Evolutionary conservation across 35 echinoderm and acorn worm genomes (phyloP), one percentile per base, ranked within the genome.

Genomic region (Chiridota heheva): DNA sequence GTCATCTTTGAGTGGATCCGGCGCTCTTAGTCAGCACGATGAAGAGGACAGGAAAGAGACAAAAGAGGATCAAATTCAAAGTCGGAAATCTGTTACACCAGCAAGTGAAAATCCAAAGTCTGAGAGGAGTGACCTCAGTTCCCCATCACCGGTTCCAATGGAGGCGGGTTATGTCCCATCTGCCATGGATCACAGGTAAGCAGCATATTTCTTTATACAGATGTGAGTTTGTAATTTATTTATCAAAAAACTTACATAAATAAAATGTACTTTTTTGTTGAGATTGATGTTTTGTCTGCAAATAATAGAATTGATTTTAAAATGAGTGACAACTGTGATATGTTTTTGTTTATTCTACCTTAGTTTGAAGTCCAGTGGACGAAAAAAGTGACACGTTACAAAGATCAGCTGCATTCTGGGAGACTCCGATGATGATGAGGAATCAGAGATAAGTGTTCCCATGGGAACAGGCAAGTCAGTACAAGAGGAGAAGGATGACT

Each of bases 391-490:
- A 93, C 59, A 61, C 79, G 22, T 35, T 88, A 42, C 86, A 96
- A 48, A 58, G 87, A 29, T 90, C 92, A 42, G 88, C 92, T 56
- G 86, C 92, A 22, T 96, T 96, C 58, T 96, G 92, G 92, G 92
- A 82, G 92, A 90, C 29, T 96, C 92, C 15, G 92, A 96, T 53
- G 92, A 96, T 35, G 78, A 81, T 28, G 42, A 63, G 2, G 90
- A 93, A 49, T 96, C 92, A 4, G 92, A 93, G 79, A 93, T 96
- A 87, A 82, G 81, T 34, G 92, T 89, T 80, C 87, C 86, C 82
- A 90, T 90, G 82, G 92, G 92, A 70, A 93, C 90, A 81, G 91
- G 86, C 70, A 82, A 44, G n/a, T n/a, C n/a, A 2, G 25, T 62
- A 27, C 87, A 90, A 41, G 92, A 90, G 29, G 82, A 90, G 16